A percentile compares a stretch with the other conserved stretches of the same genome.
Evolutionary conservation across 53 echinoderm and acorn worm species (phyloP).

Genomic region (Zoroaster sp.): DNA sequence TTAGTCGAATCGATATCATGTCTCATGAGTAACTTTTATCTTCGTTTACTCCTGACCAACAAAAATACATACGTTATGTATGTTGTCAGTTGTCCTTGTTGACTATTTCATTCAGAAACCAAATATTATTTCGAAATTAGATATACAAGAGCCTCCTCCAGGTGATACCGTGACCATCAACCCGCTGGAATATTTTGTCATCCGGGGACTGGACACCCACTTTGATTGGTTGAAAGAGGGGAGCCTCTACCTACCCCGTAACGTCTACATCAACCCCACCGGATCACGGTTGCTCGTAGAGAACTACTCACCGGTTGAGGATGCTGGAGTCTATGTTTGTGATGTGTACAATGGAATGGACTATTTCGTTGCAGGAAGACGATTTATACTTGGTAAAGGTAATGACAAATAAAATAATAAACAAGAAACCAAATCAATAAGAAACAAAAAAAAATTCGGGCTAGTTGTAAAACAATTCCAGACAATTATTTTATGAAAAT

Average conservation of each 20-base stretch:
- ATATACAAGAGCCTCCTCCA: slow-evolving; percentile 10
- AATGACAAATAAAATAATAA: too few relatives aligned
- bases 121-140: not conserved
- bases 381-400: slow-evolving; percentile 45
- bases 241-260: slow-evolving; percentile 7
- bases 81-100: too few relatives aligned
- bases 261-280: slow-evolving; percentile 14
- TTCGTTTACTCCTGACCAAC: too few relatives aligned
- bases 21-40: too few relatives aligned
- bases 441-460: too few relatives aligned
- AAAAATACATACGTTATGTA: too few relatives aligned
- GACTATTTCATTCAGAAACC: not conserved
- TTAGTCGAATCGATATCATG: too few relatives aligned
- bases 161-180: slow-evolving; percentile 24
- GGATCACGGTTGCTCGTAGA: slow-evolving; percentile 11
- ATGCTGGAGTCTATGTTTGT: slow-evolving; percentile 58
- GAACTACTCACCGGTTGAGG: slow-evolving; percentile 13
- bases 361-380: slow-evolving; percentile 48
- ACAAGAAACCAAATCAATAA: too few relatives aligned
- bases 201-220: not conserved
- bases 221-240: slow-evolving; percentile 46
- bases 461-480: too few relatives aligned
- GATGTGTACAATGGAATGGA: slow-evolving; percentile 31
- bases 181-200: slow-evolving; percentile 24
- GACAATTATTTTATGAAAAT: too few relatives aligned